phyloP scores from a whole-genome alignment of 2,797 vertebrate genomes.

The Ataeniobius toweri region DNA sequence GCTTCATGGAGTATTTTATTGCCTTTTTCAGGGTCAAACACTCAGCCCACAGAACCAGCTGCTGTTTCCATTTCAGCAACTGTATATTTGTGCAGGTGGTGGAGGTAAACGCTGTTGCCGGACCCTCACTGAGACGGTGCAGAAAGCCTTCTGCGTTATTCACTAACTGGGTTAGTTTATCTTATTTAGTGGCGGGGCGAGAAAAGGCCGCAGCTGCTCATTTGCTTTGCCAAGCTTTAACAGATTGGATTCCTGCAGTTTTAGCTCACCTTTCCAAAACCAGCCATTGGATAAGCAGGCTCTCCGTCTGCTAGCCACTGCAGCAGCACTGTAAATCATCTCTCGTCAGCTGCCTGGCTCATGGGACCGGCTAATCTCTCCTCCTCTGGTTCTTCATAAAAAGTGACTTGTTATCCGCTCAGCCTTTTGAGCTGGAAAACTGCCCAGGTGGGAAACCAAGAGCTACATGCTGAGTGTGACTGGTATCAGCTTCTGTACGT shows the following conservation, averaged over 20 bases:
- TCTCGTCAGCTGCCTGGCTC: conserved; percentile 55
- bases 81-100: conserved; percentile 32
- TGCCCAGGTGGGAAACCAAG: conserved; percentile 17
- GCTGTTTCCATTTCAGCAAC: conserved; percentile 2
- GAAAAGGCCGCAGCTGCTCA: conserved; percentile 75
- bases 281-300: conserved; percentile 47
- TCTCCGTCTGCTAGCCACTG: conserved; percentile 31
- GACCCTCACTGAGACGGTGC: conserved; percentile 31
- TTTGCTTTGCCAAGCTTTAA: conserved; percentile 58
- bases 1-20: background rate
- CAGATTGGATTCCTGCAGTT: conserved; percentile 72
- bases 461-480: background rate
- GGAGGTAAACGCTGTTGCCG: conserved; percentile 51
- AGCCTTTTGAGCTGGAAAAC: conserved; percentile 33
- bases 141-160: conserved; percentile 56
- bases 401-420: conserved; percentile 52
- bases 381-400: conserved; percentile 46
- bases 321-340: conserved; percentile 67
- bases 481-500: background rate
- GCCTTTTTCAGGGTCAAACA: conserved; percentile 29
- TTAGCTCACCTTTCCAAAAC: conserved; percentile 58
- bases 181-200: conserved; percentile 71
- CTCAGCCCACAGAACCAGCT: conserved; percentile 6
- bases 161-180: conserved; percentile 70
- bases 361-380: conserved; percentile 54